phyloP scores from a whole-genome alignment of 2,797 vertebrate genomes.

The Tenualosa thibaudeaui region DNA sequence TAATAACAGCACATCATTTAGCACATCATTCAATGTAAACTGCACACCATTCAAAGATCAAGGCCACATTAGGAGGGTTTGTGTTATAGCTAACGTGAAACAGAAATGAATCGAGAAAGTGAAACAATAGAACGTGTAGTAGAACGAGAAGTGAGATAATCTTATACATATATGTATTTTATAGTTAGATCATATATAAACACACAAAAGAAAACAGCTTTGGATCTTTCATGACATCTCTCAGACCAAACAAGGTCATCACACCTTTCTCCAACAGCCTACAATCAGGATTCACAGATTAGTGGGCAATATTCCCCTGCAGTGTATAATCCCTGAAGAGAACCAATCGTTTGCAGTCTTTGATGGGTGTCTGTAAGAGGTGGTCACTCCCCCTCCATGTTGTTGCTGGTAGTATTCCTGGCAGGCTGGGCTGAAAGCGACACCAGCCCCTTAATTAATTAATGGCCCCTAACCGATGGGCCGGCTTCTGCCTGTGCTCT shows the following conservation, averaged over 20 bases:
- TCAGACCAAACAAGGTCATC: neutral
- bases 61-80: neutral
- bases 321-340: neutral
- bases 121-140: no score
- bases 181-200: neutral
- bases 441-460: slow-evolving; percentile 82
- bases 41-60: neutral
- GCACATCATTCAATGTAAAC: no score
- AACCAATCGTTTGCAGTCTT: neutral
- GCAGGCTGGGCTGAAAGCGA: slow-evolving; percentile 73
- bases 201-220: neutral
- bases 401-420: slow-evolving; percentile 53
- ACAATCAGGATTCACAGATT: neutral
- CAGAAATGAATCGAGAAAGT: no score
- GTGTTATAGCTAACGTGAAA: neutral
- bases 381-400: slow-evolving; percentile 48
- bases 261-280: neutral
- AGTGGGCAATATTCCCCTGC: neutral
- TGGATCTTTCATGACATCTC: neutral
- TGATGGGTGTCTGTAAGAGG: neutral
- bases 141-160: no score
- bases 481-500: slow-evolving; percentile 46
- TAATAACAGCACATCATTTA: neutral
- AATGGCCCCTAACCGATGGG: slow-evolving; percentile 67
- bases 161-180: no score